Evolutionary conservation across 1,140 invertebrate genomes (phyloP).

Genomic region (Zelostemma sp.): DNA sequence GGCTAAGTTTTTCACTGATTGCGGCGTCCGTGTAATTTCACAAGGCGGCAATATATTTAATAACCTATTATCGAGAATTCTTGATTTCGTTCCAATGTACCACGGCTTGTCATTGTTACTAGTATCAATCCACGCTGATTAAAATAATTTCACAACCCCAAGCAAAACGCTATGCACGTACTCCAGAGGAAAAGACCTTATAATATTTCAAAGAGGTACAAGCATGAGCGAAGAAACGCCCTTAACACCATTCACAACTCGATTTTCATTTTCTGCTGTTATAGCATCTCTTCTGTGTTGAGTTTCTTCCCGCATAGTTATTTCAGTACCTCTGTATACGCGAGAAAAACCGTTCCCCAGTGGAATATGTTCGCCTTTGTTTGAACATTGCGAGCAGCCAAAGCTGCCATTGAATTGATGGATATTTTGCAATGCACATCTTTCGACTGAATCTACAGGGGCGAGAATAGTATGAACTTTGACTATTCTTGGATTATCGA

Average conservation of each 20-base stretch:
- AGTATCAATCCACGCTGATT: conserved; percentile 11
- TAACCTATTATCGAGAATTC: neutral
- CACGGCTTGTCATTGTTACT: neutral
- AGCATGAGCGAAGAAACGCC: neutral
- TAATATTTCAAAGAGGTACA: neutral
- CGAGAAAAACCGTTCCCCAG: conserved; percentile 4
- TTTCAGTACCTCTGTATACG: neutral
- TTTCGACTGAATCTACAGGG: conserved; percentile 21
- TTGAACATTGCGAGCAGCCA: conserved; percentile 14
- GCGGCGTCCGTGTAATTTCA: neutral
- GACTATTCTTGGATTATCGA: conserved; percentile 8
- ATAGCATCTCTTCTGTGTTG: neutral
- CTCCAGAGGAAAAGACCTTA: neutral
- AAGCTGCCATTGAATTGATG: conserved; percentile 14
- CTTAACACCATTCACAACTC: neutral
- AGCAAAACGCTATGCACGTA: neutral
- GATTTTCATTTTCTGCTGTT: neutral
- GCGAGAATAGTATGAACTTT: conserved; percentile 17
- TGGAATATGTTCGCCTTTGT: conserved; percentile 1
- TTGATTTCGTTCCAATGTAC: neutral
- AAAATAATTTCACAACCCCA: too few relatives aligned
- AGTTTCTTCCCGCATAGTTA: neutral
- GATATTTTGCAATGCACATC: conserved; percentile 25
- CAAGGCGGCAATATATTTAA: neutral
- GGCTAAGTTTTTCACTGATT: neutral